Conservation (phyloP, 1,140 invertebrate species). For the Macrostomum lignano region DNA sequence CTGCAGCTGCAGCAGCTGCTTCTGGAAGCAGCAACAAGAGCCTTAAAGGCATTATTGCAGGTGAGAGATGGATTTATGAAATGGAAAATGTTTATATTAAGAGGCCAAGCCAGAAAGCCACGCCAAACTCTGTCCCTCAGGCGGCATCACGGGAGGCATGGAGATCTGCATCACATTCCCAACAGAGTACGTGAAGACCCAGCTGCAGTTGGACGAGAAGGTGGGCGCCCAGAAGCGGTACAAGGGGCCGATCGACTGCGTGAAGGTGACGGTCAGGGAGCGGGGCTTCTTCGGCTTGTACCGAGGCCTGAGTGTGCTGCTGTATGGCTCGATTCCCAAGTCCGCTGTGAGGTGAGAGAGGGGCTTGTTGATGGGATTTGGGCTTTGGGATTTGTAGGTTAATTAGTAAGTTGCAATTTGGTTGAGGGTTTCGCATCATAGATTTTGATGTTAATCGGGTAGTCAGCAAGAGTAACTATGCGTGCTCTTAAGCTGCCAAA, state of each 20-base stretch:
- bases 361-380: not conserved
- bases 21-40: too few species aligned
- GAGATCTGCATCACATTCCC: constrained; percentile 98
- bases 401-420: too few species aligned
- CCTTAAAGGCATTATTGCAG: too few species aligned
- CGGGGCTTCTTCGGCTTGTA: constrained; percentile 74
- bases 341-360: constrained; percentile 47
- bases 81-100: too few species aligned
- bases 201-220: constrained; percentile 83
- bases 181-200: constrained; percentile 96
- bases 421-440: too few species aligned
- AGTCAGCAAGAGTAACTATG: too few species aligned
- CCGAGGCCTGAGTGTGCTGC: constrained; percentile 63
- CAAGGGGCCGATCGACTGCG: constrained; percentile 64
- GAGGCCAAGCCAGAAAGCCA: too few species aligned
- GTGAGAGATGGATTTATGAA: too few species aligned
- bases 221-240: constrained; percentile 36
- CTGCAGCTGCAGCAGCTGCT: too few species aligned
- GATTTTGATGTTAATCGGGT: too few species aligned
- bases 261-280: constrained; percentile 58
- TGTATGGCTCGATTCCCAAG: constrained; percentile 88
- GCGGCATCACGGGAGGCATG: constrained; percentile 64
- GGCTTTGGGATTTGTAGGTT: constrained; percentile 11
- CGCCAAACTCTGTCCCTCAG: too few species aligned
- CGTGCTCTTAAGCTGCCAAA: too few species aligned